Conservation (phyloP, 2,888 invertebrate genomes). For the Ephialtes manifestator region DNA sequence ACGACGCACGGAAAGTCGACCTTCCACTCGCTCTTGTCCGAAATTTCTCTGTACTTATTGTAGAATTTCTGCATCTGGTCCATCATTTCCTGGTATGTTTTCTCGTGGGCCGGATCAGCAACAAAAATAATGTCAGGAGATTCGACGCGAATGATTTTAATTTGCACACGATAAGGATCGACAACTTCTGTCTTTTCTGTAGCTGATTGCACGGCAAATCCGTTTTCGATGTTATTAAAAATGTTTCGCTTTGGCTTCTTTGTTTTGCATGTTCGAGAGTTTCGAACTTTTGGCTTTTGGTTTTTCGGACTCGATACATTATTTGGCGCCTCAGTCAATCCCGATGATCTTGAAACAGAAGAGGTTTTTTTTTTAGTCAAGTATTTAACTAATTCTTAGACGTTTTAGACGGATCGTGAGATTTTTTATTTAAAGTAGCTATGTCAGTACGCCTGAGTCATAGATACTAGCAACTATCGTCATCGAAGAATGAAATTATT, state of each 20-base stretch:
- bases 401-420: too few relatives aligned
- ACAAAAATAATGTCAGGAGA: slow-evolving; percentile 89
- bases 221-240: not conserved
- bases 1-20: slow-evolving; percentile 87
- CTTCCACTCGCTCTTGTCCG: slow-evolving; percentile 85
- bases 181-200: slow-evolving; percentile 34
- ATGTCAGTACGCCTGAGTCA: too few relatives aligned
- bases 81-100: slow-evolving; percentile 86
- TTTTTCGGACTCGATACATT: not conserved
- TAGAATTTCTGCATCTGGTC: slow-evolving; percentile 88
- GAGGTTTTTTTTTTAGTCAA: not conserved
- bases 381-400: too few relatives aligned
- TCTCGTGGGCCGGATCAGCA: slow-evolving; percentile 86
- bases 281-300: slow-evolving; percentile 34
- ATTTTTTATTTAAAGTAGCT: too few relatives aligned
- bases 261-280: slow-evolving; percentile 9
- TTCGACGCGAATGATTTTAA: slow-evolving; percentile 86
- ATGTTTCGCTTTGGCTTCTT: slow-evolving; percentile 11
- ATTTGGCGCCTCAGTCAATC: not conserved
- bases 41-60: slow-evolving; percentile 76
- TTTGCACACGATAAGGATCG: slow-evolving; percentile 86
- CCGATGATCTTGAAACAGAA: slow-evolving; percentile 22
- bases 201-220: not conserved
- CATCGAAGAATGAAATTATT: too few relatives aligned
- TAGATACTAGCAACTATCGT: too few relatives aligned